Evolutionary conservation across 2,797 vertebrate species (phyloP).

Genomic region (Fringilla coelebs): DNA sequence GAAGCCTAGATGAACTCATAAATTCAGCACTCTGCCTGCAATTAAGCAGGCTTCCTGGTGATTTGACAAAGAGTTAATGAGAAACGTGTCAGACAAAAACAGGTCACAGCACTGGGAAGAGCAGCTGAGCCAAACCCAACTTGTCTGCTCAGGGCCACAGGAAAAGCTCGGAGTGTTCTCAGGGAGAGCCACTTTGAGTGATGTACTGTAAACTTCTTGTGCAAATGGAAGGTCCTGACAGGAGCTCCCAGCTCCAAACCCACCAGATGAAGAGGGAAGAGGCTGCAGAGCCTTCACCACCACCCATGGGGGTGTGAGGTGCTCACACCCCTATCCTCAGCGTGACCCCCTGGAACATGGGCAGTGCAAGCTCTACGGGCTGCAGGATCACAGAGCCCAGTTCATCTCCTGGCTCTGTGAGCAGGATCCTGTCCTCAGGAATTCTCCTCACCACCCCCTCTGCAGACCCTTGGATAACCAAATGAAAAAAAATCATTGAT

Average conservation of each 20-base stretch:
- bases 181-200: neutral
- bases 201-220: neutral
- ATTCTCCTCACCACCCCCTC: fast-evolving
- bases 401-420: too few relatives aligned
- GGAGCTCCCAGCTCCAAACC: neutral
- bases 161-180: neutral
- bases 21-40: constrained; percentile 60
- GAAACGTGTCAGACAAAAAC: constrained; percentile 23
- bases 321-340: neutral
- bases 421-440: neutral
- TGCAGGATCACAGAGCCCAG: neutral
- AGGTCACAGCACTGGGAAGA: neutral
- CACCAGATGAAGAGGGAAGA: neutral
- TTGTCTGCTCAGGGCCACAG: neutral
- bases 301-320: neutral
- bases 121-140: neutral
- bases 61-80: constrained; percentile 53
- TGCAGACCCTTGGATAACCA: neutral
- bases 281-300: neutral
- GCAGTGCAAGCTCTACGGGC: neutral
- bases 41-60: constrained; percentile 51
- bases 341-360: fast-evolving
- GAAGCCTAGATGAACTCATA: constrained; percentile 58
- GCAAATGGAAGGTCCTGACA: neutral
- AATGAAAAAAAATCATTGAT: fast-evolving